Evolutionary conservation across 2,797 vertebrate species (phyloP), one percentile per base, ranked within the genome.

Genomic region (Sciurus carolinensis): DNA sequence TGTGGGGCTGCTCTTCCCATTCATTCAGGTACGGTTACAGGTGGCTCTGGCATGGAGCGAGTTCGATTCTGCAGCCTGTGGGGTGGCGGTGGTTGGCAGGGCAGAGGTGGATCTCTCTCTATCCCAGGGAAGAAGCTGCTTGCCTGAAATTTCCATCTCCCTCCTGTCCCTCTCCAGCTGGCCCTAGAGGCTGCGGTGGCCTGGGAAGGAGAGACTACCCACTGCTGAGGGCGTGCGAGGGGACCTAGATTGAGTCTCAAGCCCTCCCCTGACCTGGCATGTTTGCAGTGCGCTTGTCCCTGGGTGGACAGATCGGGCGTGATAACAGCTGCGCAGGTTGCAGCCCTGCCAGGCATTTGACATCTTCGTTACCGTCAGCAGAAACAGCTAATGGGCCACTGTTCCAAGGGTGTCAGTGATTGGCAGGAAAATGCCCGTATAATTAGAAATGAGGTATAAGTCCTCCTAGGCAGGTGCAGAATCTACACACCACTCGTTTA

Each of bases 1-100:
- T 0, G 99, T 99, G 3, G 99, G 99, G 42, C 98, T 99, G 82
- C 97, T 99, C 82, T 99, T 99, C 96, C 99, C 99, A 0, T 99
- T 99, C 97, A 99, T 99, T 96, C 99, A 99, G 98, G 99, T 99
- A 98, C 17, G 80, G 17, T 0, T 0, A 13, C 0, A 4, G 28
- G 24, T 20, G 5, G 0, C 39, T 36, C 14, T n/a, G 14, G 62
- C 28, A 0, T 12, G 11, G 28, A 18, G 33, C 0, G 42, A 0
- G 5, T 59, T 26, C 36, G 87, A 66, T 4, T 50, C 2, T 20
- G 50, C 36, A 33, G 8, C n/a, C 22, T 10, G 9, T 7, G 59
- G 15, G 52, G 88, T 39, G 39, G 39, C 39, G 57, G 28, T 1
- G n/a, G 52, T 3, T 50, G 26, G 1, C 5, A 52, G 76, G 1